Percentiles rank a stretch among this genome's conserved stretches.
phyloP scores from a whole-genome alignment of 2,797 vertebrate genomes.

The Pseudochaenichthys georgianus region DNA sequence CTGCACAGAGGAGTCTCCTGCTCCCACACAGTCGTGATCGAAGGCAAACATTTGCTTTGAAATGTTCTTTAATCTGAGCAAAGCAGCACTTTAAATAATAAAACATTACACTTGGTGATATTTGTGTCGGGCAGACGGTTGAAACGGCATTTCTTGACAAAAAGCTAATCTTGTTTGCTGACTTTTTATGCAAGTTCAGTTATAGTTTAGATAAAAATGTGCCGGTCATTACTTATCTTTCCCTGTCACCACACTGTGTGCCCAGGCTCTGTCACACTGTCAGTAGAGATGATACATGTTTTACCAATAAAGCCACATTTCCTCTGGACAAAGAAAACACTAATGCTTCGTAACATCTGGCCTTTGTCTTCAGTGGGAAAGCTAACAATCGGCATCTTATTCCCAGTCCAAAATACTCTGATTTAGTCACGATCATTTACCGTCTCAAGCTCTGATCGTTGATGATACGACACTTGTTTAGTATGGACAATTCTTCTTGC shows the following conservation, averaged over 20 bases:
- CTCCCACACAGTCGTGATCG: constrained; percentile 20
- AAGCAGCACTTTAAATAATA: background rate
- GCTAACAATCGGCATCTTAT: too few species aligned
- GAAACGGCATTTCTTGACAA: background rate
- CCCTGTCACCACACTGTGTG: background rate
- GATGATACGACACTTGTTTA: too few species aligned
- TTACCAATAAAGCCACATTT: too few species aligned
- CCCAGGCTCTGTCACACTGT: background rate
- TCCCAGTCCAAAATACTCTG: too few species aligned
- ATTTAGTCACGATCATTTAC: too few species aligned
- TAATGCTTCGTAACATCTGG: too few species aligned
- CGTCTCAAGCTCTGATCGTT: too few species aligned
- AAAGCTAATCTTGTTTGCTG: background rate
- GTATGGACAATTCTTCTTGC: too few species aligned
- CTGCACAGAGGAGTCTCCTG: background rate
- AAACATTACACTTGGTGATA: background rate
- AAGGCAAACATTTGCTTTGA: background rate
- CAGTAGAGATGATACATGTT: background rate
- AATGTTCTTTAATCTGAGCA: constrained; percentile 10
- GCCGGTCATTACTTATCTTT: background rate
- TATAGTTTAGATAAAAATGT: constrained; percentile 1
- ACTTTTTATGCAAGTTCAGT: background rate
- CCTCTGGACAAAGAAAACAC: too few species aligned
- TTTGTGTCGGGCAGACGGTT: background rate
- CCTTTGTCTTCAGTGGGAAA: too few species aligned